Evolutionary conservation across 37 sponge, comb jelly and placozoan genomes (phyloP).

Genomic region (Spongilla lacustris): DNA sequence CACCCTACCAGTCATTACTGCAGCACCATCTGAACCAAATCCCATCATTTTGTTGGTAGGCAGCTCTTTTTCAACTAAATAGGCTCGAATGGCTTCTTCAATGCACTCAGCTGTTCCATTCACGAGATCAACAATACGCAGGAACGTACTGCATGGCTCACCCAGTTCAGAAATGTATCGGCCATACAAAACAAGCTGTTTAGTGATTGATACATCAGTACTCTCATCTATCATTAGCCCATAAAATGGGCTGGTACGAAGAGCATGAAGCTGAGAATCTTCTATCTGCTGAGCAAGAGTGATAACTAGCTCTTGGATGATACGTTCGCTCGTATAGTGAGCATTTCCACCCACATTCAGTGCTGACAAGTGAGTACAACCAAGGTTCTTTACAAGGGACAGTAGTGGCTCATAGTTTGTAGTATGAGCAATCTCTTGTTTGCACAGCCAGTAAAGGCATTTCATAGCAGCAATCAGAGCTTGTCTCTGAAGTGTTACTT

Average conservation of each 20-base stretch:
- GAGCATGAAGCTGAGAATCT: background rate
- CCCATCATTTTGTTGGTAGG: constrained; percentile 22
- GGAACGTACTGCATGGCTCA: constrained; percentile 1
- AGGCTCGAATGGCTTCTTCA: constrained; percentile 24
- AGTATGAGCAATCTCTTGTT: constrained; percentile 56
- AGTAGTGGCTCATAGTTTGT: constrained; percentile 38
- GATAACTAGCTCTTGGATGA: constrained; percentile 32
- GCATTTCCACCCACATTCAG: constrained; percentile 45
- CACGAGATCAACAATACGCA: constrained; percentile 22
- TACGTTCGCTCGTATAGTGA: constrained; percentile 23
- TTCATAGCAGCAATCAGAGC: constrained; percentile 48
- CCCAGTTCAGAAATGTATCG: background rate
- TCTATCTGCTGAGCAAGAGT: background rate
- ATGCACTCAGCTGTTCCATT: constrained; percentile 41
- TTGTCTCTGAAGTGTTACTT: constrained; percentile 9
- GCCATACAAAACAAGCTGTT: constrained; percentile 43
- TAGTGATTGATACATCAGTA: constrained; percentile 45
- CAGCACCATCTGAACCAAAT: constrained; percentile 59
- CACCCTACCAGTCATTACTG: constrained; percentile 55
- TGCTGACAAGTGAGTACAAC: constrained; percentile 34
- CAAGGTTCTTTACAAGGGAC: constrained; percentile 21
- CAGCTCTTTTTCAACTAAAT: constrained; percentile 37
- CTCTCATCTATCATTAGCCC: constrained; percentile 32
- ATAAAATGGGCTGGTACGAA: constrained; percentile 4
- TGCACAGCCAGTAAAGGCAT: constrained; percentile 57